Evolutionary conservation across 1,140 invertebrate genomes (phyloP).

Genomic region (Zaprionus africanus): DNA sequence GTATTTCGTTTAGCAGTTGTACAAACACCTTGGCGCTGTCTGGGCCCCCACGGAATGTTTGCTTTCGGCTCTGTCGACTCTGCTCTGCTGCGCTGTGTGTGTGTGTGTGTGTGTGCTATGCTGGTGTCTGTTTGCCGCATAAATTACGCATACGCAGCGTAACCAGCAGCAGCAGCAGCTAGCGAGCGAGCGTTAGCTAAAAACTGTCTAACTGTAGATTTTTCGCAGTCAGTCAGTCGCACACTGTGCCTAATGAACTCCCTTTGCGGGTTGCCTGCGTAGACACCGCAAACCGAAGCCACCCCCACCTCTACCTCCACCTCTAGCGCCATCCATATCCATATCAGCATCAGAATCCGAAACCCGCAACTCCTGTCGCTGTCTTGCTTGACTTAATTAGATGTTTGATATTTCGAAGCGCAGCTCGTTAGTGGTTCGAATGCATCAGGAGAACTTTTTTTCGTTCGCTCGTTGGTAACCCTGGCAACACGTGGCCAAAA

Average conservation of each 20-base stretch:
- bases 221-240: constrained; percentile 46
- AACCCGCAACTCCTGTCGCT: constrained; percentile 14
- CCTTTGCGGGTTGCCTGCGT: constrained; percentile 16
- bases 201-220: constrained; percentile 53
- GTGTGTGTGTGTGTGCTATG: constrained; percentile 13
- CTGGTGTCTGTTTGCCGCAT: constrained; percentile 49
- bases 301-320: not conserved
- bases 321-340: constrained; percentile 9
- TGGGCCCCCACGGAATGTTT: constrained; percentile 48
- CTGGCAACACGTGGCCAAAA: not conserved
- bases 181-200: constrained; percentile 41
- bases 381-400: constrained; percentile 68
- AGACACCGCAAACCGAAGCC: constrained; percentile 8
- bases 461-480: not conserved
- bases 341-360: constrained; percentile 15
- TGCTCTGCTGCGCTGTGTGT: not conserved
- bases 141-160: constrained; percentile 80
- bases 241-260: constrained; percentile 72
- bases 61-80: constrained; percentile 25
- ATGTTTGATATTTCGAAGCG: constrained; percentile 56
- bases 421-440: constrained; percentile 67
- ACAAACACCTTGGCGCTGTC: constrained; percentile 64
- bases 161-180: constrained; percentile 13
- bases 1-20: constrained; percentile 78
- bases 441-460: not conserved